Evolutionary conservation across 2,113 vertebrate genomes (phyloP).

Genomic region (Rhabdomys dilectus): DNA sequence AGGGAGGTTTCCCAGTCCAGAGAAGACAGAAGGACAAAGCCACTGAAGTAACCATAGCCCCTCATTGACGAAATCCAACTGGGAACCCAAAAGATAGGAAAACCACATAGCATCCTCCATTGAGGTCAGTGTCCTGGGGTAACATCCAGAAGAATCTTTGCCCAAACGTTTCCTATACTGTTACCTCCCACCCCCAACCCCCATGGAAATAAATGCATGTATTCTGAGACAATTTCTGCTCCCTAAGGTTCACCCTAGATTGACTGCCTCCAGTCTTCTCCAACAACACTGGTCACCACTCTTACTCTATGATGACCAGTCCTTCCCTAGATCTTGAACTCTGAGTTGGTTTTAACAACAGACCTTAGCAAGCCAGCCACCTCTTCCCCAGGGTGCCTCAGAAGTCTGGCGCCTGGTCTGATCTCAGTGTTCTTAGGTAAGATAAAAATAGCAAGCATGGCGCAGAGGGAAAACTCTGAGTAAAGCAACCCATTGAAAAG

Average conservation of each 20-base stretch:
- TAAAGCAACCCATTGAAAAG: slow-evolving; percentile 68
- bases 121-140: background rate
- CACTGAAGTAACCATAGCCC: background rate
- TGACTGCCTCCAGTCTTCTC: background rate
- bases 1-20: background rate
- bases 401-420: slow-evolving; percentile 49
- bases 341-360: background rate
- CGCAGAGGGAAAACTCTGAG: slow-evolving; percentile 60
- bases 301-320: background rate
- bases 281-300: background rate
- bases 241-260: background rate
- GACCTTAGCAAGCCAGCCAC: background rate
- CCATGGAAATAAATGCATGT: background rate
- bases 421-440: slow-evolving; percentile 54
- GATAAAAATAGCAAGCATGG: slow-evolving; percentile 63
- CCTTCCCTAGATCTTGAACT: background rate
- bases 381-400: slow-evolving; percentile 1
- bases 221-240: background rate
- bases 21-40: background rate
- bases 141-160: background rate
- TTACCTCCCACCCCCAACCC: background rate
- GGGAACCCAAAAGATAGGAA: slow-evolving; percentile 21
- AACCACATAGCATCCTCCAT: background rate
- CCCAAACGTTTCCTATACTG: background rate
- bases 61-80: background rate